phyloP scores from a whole-genome alignment of 2,113 vertebrate genomes.

The Apodemus sylvaticus region DNA sequence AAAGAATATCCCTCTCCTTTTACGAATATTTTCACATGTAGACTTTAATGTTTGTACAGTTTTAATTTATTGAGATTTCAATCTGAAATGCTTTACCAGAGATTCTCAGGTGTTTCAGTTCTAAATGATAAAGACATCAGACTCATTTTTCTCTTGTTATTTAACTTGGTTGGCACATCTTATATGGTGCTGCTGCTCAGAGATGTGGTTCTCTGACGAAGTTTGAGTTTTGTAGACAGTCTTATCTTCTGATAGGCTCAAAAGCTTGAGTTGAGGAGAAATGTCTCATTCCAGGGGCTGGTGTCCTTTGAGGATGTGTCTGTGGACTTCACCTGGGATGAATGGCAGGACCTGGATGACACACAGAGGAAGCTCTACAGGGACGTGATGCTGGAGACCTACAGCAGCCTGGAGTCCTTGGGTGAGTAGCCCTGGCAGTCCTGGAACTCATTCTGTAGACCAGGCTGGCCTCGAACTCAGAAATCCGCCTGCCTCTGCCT shows the following conservation, averaged over 20 bases:
- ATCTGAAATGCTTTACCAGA: neutral
- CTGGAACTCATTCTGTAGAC: no score
- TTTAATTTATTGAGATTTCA: neutral
- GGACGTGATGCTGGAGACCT: conserved; percentile 60
- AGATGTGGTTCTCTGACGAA: no score
- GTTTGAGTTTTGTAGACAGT: neutral
- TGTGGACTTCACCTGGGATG: conserved; percentile 56
- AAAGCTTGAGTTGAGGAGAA: neutral
- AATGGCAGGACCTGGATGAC: conserved; percentile 41
- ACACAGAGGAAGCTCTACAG: conserved; percentile 43
- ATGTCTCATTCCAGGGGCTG: neutral
- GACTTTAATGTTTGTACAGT: neutral
- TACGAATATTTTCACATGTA: neutral
- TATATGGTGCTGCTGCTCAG: neutral
- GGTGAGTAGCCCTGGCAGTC: neutral
- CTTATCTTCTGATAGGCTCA: neutral
- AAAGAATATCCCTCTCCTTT: neutral
- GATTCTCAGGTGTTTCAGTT: neutral
- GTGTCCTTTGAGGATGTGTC: conserved; percentile 54
- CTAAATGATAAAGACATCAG: neutral
- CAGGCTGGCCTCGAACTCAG: no score
- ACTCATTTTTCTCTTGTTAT: neutral
- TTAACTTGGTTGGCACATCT: neutral
- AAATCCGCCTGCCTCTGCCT: no score
- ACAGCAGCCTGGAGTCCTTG: conserved; percentile 32